A percentile compares a stretch with the other conserved stretches of the same genome.
These are phyloP conservation scores for Catharus ustulatus DNA, from an alignment of 2,797 vertebrate genomes.

Conservation along the genomic window DNA sequence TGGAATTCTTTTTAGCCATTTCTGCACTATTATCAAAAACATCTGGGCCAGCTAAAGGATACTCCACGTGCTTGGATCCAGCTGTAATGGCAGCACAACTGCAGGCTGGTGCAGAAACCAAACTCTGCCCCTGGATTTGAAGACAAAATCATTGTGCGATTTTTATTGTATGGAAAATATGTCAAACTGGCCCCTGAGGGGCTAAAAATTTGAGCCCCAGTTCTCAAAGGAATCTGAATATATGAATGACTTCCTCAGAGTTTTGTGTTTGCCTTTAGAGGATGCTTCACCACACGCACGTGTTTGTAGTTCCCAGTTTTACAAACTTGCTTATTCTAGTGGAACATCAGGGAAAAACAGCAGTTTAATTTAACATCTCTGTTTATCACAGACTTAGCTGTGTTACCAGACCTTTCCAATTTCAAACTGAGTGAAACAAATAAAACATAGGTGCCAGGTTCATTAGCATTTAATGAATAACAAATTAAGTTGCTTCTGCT, in stretches of 20 bases:
- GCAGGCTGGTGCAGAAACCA: not conserved
- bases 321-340: conserved; percentile 34
- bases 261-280: not conserved
- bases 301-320: not conserved
- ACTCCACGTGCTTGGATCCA: rapidly evolving
- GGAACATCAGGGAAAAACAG: conserved; percentile 42
- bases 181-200: not conserved
- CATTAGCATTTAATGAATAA: conserved; percentile 81
- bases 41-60: not conserved
- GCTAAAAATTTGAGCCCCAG: not conserved
- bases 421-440: conserved; percentile 73
- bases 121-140: not conserved
- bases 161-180: not conserved
- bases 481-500: conserved; percentile 72
- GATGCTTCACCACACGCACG: not conserved
- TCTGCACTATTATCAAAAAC: not conserved
- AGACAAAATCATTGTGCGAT: not conserved
- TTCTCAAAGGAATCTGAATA: not conserved
- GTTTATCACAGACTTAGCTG: conserved; percentile 60
- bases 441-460: conserved; percentile 69
- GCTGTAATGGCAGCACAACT: not conserved
- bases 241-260: not conserved
- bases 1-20: not conserved
- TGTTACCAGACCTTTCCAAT: conserved; percentile 71
- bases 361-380: conserved; percentile 62